These are phyloP conservation scores for Musca domestica DNA, from an alignment of 1,140 invertebrate genomes.

Conservation along the genomic window DNA sequence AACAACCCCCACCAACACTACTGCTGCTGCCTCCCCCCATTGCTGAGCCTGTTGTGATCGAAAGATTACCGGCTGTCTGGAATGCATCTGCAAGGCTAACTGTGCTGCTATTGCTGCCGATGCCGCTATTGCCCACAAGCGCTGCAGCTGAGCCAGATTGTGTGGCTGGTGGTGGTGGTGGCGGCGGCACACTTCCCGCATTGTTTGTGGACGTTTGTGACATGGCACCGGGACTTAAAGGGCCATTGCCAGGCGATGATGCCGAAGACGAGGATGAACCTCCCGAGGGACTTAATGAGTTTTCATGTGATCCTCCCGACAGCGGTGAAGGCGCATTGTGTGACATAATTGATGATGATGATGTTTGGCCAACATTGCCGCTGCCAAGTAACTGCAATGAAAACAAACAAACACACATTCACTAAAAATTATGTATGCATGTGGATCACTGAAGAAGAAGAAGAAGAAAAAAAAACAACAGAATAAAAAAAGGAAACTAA, in stretches of 20 bases:
- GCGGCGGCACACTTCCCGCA: constrained; percentile 29
- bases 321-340: constrained; percentile 44
- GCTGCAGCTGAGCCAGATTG: not conserved
- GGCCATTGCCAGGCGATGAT: constrained; percentile 53
- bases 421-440: constrained; percentile 24
- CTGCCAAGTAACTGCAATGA: constrained; percentile 36
- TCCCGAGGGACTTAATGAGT: constrained; percentile 62
- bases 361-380: constrained; percentile 25
- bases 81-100: constrained; percentile 31
- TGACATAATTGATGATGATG: constrained; percentile 12
- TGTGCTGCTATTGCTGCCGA: not conserved
- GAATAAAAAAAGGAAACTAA: no score
- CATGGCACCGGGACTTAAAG: constrained; percentile 70
- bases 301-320: constrained; percentile 61
- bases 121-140: constrained; percentile 39
- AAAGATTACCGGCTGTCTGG: constrained; percentile 16
- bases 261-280: constrained; percentile 57
- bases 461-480: constrained; percentile 16
- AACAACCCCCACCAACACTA: constrained; percentile 60
- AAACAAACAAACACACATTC: not conserved
- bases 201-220: constrained; percentile 60
- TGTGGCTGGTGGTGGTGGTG: constrained; percentile 12
- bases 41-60: no score
- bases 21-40: constrained; percentile 37
- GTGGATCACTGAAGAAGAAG: constrained; percentile 16